These are phyloP conservation scores for Cydia splendana DNA, from an alignment of 1,140 invertebrate species.

Conservation along the genomic window DNA sequence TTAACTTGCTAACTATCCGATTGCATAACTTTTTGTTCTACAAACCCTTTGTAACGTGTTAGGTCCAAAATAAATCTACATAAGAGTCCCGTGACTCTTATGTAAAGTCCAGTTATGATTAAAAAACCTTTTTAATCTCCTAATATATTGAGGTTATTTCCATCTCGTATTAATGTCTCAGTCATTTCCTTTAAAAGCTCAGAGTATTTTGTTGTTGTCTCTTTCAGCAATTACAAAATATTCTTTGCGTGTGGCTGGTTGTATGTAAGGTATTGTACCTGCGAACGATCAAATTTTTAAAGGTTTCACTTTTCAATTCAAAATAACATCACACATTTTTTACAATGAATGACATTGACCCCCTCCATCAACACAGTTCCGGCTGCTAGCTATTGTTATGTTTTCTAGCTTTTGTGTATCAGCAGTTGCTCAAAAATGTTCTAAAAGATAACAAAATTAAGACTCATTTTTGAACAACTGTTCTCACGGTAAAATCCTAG, in stretches of 20 bases:
- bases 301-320: conserved; percentile 72
- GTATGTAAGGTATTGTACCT: conserved; percentile 86
- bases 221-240: conserved; percentile 87
- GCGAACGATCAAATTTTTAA: conserved; percentile 58
- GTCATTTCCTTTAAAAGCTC: conserved; percentile 46
- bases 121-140: not conserved
- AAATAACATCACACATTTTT: conserved; percentile 71
- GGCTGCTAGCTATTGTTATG: conserved; percentile 54
- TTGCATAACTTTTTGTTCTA: not conserved
- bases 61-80: not conserved
- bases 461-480: conserved; percentile 41
- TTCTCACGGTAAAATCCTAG: conserved; percentile 30
- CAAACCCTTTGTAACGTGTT: not conserved
- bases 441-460: conserved; percentile 31
- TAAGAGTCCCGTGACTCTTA: too few relatives aligned
- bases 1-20: too few relatives aligned
- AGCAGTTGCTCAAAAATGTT: conserved; percentile 42
- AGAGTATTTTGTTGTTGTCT: conserved; percentile 79
- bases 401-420: conserved; percentile 48
- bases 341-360: conserved; percentile 68
- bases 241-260: conserved; percentile 91
- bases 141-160: not conserved
- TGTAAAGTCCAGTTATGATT: not conserved
- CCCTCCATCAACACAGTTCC: conserved; percentile 55
- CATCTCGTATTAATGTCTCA: not conserved